phyloP scores from a whole-genome alignment of 1,140 invertebrate genomes.

The Protaetia brevitarsis region DNA sequence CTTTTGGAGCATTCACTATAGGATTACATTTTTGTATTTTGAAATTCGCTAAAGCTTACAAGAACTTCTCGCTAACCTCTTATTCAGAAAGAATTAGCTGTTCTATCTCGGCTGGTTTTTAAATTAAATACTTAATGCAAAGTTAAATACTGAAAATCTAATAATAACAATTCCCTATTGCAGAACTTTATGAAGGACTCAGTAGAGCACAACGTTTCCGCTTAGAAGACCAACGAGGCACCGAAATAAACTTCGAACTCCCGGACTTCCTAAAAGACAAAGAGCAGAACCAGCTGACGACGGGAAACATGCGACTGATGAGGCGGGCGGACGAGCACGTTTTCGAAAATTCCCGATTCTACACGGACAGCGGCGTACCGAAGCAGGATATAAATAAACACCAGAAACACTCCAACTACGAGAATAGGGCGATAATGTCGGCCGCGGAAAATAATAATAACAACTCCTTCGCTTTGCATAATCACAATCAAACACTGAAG shows the following conservation, averaged over 20 bases:
- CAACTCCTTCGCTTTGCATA: background rate
- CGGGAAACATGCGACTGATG: slow-evolving; percentile 15
- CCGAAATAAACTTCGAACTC: slow-evolving; percentile 76
- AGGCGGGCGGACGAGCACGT: background rate
- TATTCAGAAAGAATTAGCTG: background rate
- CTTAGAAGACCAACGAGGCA: slow-evolving; percentile 78
- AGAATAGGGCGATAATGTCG: background rate
- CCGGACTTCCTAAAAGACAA: slow-evolving; percentile 74
- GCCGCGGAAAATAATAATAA: background rate
- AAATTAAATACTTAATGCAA: background rate
- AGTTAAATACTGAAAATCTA: background rate
- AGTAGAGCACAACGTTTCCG: slow-evolving; percentile 71
- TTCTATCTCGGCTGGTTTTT: background rate
- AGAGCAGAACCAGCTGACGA: slow-evolving; percentile 43
- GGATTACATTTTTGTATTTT: no score
- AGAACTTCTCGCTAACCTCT: background rate
- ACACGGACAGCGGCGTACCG: background rate
- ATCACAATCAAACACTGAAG: slow-evolving; percentile 28
- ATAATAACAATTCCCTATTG: slow-evolving; percentile 25
- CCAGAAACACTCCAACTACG: background rate
- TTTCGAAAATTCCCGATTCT: slow-evolving; percentile 22
- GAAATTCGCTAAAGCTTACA: no score
- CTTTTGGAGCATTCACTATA: no score
- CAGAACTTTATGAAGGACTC: slow-evolving; percentile 64
- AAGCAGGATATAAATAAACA: background rate